A percentile compares a stretch with the other conserved stretches of the same genome.
These are phyloP conservation scores for Aphelenchoides avenae DNA, from an alignment of 1,140 invertebrate genomes.

Conservation along the genomic window DNA sequence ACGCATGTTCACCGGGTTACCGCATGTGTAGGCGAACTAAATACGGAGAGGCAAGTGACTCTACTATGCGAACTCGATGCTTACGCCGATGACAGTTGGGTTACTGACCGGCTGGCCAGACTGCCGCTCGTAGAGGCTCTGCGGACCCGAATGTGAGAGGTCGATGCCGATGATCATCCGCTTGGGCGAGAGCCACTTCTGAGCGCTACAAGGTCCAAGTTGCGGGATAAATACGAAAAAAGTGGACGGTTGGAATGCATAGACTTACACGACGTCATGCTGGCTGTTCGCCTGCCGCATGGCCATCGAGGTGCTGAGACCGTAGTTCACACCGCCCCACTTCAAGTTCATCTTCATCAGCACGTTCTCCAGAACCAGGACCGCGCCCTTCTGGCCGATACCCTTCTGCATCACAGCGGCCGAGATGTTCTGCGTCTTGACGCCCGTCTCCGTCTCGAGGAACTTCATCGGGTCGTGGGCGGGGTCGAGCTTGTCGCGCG, in stretches of 20 bases:
- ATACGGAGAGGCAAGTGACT: too few species aligned
- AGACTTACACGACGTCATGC: too few species aligned
- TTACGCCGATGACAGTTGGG: constrained; percentile 30
- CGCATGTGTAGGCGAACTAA: too few species aligned
- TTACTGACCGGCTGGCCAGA: constrained; percentile 1
- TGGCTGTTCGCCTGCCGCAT: too few species aligned
- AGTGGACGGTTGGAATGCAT: too few species aligned
- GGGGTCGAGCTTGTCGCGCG: constrained; percentile 17
- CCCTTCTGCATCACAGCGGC: constrained; percentile 6
- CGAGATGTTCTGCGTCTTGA: constrained; percentile 14
- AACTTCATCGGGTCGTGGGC: constrained; percentile 12
- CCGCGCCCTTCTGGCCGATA: constrained; percentile 2
- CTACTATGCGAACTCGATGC: too few species aligned
- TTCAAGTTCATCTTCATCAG: constrained; percentile 18
- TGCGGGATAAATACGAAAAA: too few species aligned
- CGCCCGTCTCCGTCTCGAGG: constrained; percentile 5
- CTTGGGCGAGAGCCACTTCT: too few species aligned
- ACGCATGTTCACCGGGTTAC: too few species aligned
- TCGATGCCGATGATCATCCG: too few species aligned
- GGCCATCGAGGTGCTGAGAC: too few species aligned
- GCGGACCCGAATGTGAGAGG: constrained; percentile 22
- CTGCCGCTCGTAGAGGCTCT: constrained; percentile 23
- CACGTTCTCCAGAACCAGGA: constrained; percentile 15
- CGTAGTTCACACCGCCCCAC: constrained; percentile 12
- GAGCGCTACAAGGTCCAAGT: too few species aligned